A percentile compares a stretch with the other conserved stretches of the same genome.
phyloP scores from a whole-genome alignment of 2,888 invertebrate species.

The Drosophila meridionalis region DNA sequence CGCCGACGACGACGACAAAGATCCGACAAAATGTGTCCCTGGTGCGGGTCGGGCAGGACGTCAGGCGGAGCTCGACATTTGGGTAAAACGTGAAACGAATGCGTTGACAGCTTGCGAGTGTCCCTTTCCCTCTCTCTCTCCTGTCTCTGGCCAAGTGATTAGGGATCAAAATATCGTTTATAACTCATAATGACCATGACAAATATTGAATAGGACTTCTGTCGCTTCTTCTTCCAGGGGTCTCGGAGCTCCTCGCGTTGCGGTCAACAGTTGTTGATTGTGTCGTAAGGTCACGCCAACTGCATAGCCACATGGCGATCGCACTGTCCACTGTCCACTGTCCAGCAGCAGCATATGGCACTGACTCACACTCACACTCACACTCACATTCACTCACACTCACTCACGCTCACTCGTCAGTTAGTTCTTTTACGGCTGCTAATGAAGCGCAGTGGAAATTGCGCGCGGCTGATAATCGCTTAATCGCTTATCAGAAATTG shows the following conservation, averaged over 20 bases:
- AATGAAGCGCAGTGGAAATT: conserved; percentile 40
- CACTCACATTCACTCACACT: not conserved
- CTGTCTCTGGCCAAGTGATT: conserved; percentile 57
- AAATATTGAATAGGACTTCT: conserved; percentile 56
- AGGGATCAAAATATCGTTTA: conserved; percentile 79
- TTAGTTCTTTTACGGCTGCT: conserved; percentile 16
- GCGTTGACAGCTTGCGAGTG: conserved; percentile 73
- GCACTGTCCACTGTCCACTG: conserved; percentile 27
- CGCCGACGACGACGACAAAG: conserved; percentile 43
- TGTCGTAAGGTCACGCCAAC: conserved; percentile 56
- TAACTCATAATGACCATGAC: conserved; percentile 76
- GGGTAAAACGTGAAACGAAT: conserved; percentile 75
- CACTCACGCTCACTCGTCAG: not conserved
- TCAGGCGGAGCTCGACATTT: conserved; percentile 42
- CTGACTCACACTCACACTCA: not conserved
- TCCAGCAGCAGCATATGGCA: conserved; percentile 61
- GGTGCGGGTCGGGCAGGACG: conserved; percentile 38
- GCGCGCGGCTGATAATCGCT: conserved; percentile 59
- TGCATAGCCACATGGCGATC: conserved; percentile 58
- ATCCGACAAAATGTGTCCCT: conserved; percentile 54
- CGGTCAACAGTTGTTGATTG: conserved; percentile 63
- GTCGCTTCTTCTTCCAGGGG: not conserved
- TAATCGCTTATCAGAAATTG: conserved; percentile 67
- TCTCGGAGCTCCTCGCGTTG: conserved; percentile 8
- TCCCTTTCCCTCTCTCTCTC: conserved; percentile 10